Conservation (phyloP, 2,797 vertebrate species). For the Trachurus trachurus region DNA sequence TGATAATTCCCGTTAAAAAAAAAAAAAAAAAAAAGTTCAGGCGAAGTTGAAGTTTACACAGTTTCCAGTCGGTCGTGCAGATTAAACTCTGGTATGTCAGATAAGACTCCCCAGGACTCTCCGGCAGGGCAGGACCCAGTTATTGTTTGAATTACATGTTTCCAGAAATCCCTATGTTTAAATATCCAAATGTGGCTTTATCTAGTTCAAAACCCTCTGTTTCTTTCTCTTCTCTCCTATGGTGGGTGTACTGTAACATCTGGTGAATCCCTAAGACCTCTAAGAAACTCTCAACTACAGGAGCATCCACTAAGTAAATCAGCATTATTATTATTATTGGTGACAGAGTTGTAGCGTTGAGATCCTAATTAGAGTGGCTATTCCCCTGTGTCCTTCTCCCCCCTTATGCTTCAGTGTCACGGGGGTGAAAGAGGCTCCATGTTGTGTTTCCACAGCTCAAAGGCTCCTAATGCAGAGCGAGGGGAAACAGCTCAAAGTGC, state of each 20-base stretch:
- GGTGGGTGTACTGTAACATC: neutral
- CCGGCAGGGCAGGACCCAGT: neutral
- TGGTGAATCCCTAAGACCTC: constrained; percentile 5
- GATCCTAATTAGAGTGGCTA: constrained; percentile 18
- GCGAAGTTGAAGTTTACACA: constrained; percentile 45
- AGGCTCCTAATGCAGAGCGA: constrained; percentile 69
- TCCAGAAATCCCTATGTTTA: neutral
- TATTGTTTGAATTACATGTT: too few species aligned
- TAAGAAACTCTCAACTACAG: too few species aligned
- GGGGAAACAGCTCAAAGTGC: constrained; percentile 58
- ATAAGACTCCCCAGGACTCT: constrained; percentile 14
- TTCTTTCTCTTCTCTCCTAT: neutral
- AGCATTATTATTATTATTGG: constrained; percentile 3
- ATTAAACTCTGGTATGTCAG: constrained; percentile 10
- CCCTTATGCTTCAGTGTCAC: neutral
- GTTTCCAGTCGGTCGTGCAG: constrained; percentile 29
- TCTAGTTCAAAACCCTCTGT: too few species aligned
- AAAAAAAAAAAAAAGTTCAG: constrained; percentile 24
- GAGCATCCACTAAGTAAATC: too few species aligned
- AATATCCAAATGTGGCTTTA: too few species aligned
- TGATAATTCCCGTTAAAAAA: constrained; percentile 13
- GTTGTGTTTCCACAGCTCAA: constrained; percentile 56
- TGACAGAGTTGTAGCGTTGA: neutral
- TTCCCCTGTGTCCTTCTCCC: neutral
- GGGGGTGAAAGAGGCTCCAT: constrained; percentile 30